These are phyloP conservation scores for Vicugna pacos DNA, from an alignment of 2,113 vertebrate species.

Conservation along the genomic window DNA sequence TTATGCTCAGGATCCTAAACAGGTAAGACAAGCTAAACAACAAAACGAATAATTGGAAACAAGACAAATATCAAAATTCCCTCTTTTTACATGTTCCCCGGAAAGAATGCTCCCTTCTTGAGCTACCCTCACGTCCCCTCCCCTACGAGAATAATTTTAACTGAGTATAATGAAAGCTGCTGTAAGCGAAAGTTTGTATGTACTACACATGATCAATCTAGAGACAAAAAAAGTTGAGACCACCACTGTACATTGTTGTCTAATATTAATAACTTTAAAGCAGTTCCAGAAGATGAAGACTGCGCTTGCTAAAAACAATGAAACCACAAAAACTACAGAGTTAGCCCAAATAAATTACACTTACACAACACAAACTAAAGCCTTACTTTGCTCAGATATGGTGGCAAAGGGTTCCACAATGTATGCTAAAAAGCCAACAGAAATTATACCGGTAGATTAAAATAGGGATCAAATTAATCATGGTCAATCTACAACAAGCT, in stretches of 20 bases:
- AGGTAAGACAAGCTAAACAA: neutral
- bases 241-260: neutral
- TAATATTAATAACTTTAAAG: neutral
- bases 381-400: neutral
- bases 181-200: neutral
- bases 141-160: neutral
- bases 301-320: neutral
- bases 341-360: constrained; percentile 23
- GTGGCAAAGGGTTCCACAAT: neutral
- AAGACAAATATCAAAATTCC: neutral
- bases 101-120: neutral
- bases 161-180: neutral
- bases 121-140: neutral
- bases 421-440: neutral
- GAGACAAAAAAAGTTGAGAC: neutral
- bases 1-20: neutral
- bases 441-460: neutral
- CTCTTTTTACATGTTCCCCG: neutral
- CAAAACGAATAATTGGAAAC: neutral
- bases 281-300: constrained; percentile 9
- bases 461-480: neutral
- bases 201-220: neutral
- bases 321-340: neutral
- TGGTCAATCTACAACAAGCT: neutral
- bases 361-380: neutral